Evolutionary conservation across 2,888 invertebrate genomes (phyloP), one percentile per base, ranked within the genome.

Genomic region (Chydorus sphaericus): DNA sequence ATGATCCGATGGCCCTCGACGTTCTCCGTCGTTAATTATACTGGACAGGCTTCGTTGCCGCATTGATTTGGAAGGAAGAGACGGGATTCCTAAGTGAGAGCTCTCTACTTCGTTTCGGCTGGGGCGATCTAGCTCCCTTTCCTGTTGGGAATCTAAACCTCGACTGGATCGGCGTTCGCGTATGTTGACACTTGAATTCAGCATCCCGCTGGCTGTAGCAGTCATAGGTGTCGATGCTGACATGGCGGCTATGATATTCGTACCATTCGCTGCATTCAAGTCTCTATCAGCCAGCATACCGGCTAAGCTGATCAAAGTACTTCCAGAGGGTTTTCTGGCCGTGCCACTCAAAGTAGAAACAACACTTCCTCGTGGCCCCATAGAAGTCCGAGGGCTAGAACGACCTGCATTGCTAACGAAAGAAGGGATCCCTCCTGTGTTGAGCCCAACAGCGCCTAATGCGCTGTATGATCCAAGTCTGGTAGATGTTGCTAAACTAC

Each of bases 241-340:
- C 16, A 30, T 36, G 4, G 54, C 16, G n/a, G 31, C 44, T 2
- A 29, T 31, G 20, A 18, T 14, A n/a, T 33, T 36, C 11, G 48
- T 31, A 5, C 30, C 18, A 48, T 33, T 55, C 44, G 33, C 52
- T 33, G 57, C 33, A 28, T 38, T 59, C 38, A 49, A 33, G 20
- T 59, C 60, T 28, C 55, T 49, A 36, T 57, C 57, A 16, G 59
- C 55, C 28, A 85, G 75, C 28, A 90, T 73, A n/a, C 89, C 90
- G 1, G 86, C 85, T 51, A 93, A 73, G 54, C 85, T 86, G 0
- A 85, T 86, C 16, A 92, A 71, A 0, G 88, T 88, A 0, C 88
- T 85, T 44, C 86, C 85, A 0, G 88, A 83, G 0, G 92, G 92
- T 68, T 93, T 93, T 55, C 88, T 87, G 51, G 70, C 68, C 18